Evolutionary conservation across 2,113 vertebrate species (phyloP).

Genomic region (Colius striatus): DNA sequence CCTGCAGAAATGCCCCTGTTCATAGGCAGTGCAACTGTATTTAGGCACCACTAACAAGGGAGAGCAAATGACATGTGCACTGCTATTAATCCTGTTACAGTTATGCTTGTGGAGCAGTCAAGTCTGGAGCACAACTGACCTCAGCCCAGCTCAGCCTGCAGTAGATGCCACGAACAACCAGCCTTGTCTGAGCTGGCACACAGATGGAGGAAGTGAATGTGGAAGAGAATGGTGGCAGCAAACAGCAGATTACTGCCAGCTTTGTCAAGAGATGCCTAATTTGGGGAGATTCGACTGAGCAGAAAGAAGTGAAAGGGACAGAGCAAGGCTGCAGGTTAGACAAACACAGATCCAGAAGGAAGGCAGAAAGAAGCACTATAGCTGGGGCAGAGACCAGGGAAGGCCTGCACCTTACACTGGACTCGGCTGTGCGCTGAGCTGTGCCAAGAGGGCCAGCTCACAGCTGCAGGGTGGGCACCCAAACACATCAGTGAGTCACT

Average conservation of each 20-base stretch:
- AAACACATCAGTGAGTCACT: neutral
- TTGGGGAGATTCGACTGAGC: neutral
- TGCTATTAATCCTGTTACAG: constrained; percentile 4
- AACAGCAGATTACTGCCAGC: neutral
- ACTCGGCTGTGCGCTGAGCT: neutral
- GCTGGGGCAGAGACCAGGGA: neutral
- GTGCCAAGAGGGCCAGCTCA: neutral
- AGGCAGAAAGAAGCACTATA: neutral
- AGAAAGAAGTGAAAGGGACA: neutral
- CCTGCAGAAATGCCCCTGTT: neutral
- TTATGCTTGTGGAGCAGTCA: neutral
- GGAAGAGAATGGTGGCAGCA: neutral
- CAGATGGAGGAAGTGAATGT: neutral
- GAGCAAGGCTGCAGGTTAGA: neutral
- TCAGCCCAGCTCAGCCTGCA: neutral
- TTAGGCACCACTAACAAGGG: neutral
- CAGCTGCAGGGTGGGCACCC: neutral
- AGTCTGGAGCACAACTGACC: neutral
- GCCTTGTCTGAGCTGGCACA: neutral
- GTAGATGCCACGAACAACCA: neutral
- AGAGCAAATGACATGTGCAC: neutral
- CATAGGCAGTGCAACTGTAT: neutral
- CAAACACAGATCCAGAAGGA: neutral
- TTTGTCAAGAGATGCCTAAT: neutral
- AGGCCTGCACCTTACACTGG: neutral